These are phyloP conservation scores for Arenaria interpres DNA, from an alignment of 2,113 vertebrate species.

Conservation along the genomic window DNA sequence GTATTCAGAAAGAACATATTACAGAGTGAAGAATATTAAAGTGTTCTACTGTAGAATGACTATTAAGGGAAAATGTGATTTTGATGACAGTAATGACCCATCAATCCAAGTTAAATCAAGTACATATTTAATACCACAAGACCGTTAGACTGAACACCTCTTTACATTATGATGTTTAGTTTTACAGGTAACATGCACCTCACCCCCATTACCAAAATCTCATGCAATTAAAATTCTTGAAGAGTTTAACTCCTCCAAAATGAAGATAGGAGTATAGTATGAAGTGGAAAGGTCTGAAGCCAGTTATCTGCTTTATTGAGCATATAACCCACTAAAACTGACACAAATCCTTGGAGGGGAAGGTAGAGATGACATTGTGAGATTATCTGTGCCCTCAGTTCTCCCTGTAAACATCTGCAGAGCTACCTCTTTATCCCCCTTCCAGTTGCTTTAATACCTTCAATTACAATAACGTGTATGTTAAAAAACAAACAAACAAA, in stretches of 20 bases:
- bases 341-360: not conserved
- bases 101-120: not conserved
- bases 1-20: not conserved
- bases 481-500: not conserved
- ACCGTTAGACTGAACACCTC: not conserved
- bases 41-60: not conserved
- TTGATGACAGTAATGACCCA: not conserved
- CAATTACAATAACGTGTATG: not conserved
- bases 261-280: not conserved
- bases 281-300: not conserved
- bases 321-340: not conserved
- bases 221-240: not conserved
- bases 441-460: not conserved
- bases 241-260: not conserved
- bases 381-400: not conserved
- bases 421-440: not conserved
- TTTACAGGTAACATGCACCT: not conserved
- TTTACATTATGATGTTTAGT: not conserved
- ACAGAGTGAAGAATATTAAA: not conserved
- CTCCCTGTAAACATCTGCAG: not conserved
- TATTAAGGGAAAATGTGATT: not conserved
- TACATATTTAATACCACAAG: not conserved
- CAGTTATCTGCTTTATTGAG: not conserved
- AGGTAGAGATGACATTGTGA: not conserved
- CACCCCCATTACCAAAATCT: not conserved